These are phyloP conservation scores for Eristalis intricaria DNA, from an alignment of 2,888 invertebrate genomes.

Conservation along the genomic window DNA sequence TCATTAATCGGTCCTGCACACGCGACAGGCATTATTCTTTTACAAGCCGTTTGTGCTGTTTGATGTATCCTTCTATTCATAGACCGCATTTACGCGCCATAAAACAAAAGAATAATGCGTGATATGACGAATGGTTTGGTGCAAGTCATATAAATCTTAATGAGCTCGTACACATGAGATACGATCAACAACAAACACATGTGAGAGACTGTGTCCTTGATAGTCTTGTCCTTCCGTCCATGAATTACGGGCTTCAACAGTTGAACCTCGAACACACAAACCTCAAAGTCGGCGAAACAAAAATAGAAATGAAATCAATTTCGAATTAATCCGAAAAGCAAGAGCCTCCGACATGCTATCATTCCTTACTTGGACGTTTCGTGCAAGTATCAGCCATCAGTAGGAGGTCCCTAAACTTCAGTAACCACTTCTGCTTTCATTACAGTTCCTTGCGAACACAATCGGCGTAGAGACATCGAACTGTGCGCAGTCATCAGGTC, in stretches of 20 bases:
- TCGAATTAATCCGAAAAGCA: not conserved
- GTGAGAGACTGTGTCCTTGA: not conserved
- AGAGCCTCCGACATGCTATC: constrained; percentile 50
- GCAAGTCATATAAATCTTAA: not conserved
- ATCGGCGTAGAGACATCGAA: constrained; percentile 26
- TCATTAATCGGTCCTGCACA: not conserved
- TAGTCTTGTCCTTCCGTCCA: not conserved
- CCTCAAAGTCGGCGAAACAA: not conserved
- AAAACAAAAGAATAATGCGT: not conserved
- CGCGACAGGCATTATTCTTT: not conserved
- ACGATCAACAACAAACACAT: not conserved
- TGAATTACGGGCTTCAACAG: not conserved
- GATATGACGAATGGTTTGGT: not conserved
- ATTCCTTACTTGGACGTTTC: not conserved
- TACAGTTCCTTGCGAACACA: constrained; percentile 46
- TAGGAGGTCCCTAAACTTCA: constrained; percentile 3
- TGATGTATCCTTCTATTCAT: no score
- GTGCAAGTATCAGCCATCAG: not conserved
- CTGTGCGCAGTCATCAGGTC: not conserved
- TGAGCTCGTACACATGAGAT: not conserved
- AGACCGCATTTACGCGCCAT: no score
- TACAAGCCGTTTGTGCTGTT: not conserved
- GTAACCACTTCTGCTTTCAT: constrained; percentile 29
- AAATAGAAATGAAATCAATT: not conserved
- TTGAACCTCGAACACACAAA: not conserved